Evolutionary conservation across 2,797 vertebrate species (phyloP).

Genomic region (Gila robusta): DNA sequence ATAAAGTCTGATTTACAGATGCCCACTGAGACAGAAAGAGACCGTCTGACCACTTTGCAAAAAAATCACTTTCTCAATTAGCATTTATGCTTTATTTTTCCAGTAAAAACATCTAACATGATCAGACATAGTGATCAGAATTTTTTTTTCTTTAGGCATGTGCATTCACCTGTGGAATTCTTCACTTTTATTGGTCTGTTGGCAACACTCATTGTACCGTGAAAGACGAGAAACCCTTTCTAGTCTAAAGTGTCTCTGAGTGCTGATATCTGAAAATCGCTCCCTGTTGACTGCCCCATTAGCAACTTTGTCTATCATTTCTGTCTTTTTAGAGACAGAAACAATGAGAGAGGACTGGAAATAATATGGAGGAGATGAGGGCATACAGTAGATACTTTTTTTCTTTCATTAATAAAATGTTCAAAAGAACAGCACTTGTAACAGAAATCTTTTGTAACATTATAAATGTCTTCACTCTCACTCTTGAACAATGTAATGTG

Average conservation of each 20-base stretch:
- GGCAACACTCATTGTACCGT: background rate
- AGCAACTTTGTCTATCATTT: background rate
- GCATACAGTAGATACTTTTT: too few species aligned
- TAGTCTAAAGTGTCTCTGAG: conserved; percentile 30
- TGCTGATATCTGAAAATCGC: background rate
- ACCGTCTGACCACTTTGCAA: background rate
- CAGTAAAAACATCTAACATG: background rate
- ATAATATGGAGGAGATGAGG: background rate
- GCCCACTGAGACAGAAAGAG: background rate
- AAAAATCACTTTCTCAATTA: background rate
- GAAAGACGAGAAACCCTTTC: conserved; percentile 28
- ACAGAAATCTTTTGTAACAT: background rate
- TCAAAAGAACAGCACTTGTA: background rate
- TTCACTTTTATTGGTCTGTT: conserved; percentile 18
- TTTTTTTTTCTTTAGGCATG: background rate
- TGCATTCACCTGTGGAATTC: conserved; percentile 32
- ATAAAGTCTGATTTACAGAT: background rate
- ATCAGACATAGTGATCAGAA: background rate
- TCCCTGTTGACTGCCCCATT: conserved; percentile 5
- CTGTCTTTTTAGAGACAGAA: background rate
- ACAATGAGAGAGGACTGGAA: background rate
- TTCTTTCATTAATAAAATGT: background rate
- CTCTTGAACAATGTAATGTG: background rate
- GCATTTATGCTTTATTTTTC: background rate
- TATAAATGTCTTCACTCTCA: background rate